phyloP scores from a whole-genome alignment of 2,888 invertebrate species.

The Molanna angustata region DNA sequence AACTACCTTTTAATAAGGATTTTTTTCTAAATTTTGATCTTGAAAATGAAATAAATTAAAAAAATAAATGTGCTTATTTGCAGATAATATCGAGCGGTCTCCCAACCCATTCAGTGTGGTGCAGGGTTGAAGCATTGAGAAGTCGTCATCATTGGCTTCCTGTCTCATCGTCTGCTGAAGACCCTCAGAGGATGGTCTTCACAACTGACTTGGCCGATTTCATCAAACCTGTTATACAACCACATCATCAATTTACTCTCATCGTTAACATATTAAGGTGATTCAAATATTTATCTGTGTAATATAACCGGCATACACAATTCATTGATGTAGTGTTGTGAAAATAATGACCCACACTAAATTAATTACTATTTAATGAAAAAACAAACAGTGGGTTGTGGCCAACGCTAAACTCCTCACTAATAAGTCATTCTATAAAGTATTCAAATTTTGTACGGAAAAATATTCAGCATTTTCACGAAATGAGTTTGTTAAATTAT shows the following conservation, averaged over 20 bases:
- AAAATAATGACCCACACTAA: too few species aligned
- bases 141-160: constrained; percentile 71
- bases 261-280: constrained; percentile 56
- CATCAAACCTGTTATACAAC: constrained; percentile 63
- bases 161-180: constrained; percentile 48
- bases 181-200: constrained; percentile 65
- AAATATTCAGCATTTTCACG: too few species aligned
- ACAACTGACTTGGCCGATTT: constrained; percentile 63
- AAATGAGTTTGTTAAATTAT: too few species aligned
- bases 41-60: not conserved
- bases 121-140: constrained; percentile 70
- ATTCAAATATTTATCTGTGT: not conserved
- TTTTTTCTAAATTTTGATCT: too few species aligned
- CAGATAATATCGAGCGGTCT: constrained; percentile 53
- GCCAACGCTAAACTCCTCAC: too few species aligned
- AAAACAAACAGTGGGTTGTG: too few species aligned
- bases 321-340: too few species aligned
- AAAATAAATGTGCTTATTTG: not conserved
- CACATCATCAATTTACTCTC: constrained; percentile 58
- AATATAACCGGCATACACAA: too few species aligned
- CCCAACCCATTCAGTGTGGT: constrained; percentile 72
- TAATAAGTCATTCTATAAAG: too few species aligned
- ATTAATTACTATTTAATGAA: too few species aligned
- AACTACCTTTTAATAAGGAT: too few species aligned
- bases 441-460: too few species aligned